A percentile compares a stretch with the other conserved stretches of the same genome.
These are phyloP conservation scores for Bostrychus sinensis DNA, from an alignment of 2,113 vertebrate genomes.

Conservation along the genomic window DNA sequence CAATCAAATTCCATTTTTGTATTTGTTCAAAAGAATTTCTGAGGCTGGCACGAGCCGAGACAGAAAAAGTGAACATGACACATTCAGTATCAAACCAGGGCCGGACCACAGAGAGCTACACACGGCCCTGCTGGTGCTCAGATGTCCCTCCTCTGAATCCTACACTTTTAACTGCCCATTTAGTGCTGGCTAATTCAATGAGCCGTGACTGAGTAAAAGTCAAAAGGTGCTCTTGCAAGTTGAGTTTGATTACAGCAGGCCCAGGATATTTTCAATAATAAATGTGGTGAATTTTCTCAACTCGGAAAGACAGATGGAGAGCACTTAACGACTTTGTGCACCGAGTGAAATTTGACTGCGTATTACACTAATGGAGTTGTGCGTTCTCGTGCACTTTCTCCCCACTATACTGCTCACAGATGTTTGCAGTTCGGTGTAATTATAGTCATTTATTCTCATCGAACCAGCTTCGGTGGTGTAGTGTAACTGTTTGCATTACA, in stretches of 20 bases:
- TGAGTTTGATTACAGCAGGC: slow-evolving; percentile 58
- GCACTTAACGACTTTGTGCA: slow-evolving; percentile 81
- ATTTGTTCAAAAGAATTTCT: slow-evolving; percentile 10
- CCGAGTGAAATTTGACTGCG: slow-evolving; percentile 78
- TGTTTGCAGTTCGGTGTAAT: slow-evolving; percentile 79
- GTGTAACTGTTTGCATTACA: slow-evolving; percentile 61
- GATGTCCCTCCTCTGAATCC: slow-evolving; percentile 41
- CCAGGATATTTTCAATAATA: slow-evolving; percentile 76
- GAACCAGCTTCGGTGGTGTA: slow-evolving; percentile 46
- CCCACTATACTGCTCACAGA: slow-evolving; percentile 66
- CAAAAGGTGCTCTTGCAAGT: slow-evolving; percentile 59
- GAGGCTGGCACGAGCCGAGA: not conserved
- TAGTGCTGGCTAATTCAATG: slow-evolving; percentile 56
- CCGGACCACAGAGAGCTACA: slow-evolving; percentile 24
- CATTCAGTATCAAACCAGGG: not conserved
- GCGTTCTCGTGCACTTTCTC: slow-evolving; percentile 50
- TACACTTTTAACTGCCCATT: slow-evolving; percentile 52
- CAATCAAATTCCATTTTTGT: slow-evolving; percentile 8
- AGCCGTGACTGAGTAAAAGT: slow-evolving; percentile 62
- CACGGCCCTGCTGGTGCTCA: slow-evolving; percentile 16
- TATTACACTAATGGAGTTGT: slow-evolving; percentile 82
- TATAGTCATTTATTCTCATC: slow-evolving; percentile 79
- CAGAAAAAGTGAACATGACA: not conserved
- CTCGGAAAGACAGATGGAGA: slow-evolving; percentile 82
- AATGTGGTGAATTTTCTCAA: slow-evolving; percentile 73